Conservation (phyloP, 2,888 invertebrate genomes). For the Eledona agricola region DNA sequence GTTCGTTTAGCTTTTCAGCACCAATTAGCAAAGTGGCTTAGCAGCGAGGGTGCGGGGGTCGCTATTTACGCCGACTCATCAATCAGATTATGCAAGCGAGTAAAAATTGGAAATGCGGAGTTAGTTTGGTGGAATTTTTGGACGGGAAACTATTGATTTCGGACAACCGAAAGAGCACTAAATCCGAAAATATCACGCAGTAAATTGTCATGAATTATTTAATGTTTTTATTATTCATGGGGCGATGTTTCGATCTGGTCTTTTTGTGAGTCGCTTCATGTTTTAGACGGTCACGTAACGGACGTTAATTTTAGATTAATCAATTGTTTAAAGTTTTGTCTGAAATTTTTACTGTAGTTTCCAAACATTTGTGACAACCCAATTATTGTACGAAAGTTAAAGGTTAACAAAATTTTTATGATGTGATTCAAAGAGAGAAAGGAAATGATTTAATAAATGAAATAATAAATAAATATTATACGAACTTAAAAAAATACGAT, state of each 20-base stretch:
- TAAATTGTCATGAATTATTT: slow-evolving; percentile 15
- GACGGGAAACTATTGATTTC: slow-evolving; percentile 8
- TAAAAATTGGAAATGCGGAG: background rate
- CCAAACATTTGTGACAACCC: too few relatives aligned
- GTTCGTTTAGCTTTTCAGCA: slow-evolving; percentile 33
- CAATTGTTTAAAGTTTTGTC: too few relatives aligned
- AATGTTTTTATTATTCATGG: slow-evolving; percentile 16
- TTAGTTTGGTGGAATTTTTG: background rate
- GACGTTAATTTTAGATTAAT: too few relatives aligned
- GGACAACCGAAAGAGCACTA: slow-evolving; percentile 3
- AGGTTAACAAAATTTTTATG: too few relatives aligned
- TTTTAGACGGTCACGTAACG: too few relatives aligned
- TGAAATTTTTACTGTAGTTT: too few relatives aligned
- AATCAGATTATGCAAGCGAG: slow-evolving; percentile 11
- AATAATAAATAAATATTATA: too few relatives aligned
- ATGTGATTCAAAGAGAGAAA: too few relatives aligned
- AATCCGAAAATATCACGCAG: slow-evolving; percentile 7
- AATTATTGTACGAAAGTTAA: too few relatives aligned
- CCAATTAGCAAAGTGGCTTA: slow-evolving; percentile 30
- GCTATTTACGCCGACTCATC: slow-evolving; percentile 11
- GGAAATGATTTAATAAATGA: too few relatives aligned
- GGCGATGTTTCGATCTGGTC: slow-evolving; percentile 10
- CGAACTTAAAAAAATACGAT: too few relatives aligned
- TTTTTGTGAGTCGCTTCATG: too few relatives aligned
- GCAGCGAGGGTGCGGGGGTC: background rate